Conservation (phyloP, 64 coral and sea anemone species). For the Stylophora pistillata region DNA sequence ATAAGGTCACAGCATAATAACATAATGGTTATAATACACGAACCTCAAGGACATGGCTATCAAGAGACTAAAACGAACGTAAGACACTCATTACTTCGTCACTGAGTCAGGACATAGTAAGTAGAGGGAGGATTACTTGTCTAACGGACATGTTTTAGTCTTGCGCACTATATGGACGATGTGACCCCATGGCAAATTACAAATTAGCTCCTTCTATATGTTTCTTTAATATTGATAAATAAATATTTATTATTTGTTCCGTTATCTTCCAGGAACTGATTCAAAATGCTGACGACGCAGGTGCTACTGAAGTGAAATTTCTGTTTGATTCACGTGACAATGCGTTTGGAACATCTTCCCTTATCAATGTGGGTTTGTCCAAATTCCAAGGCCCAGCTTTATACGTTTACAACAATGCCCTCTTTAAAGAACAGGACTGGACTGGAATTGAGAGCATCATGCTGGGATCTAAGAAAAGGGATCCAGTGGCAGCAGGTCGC, state of each 20-base stretch:
- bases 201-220: too few species aligned
- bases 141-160: too few species aligned
- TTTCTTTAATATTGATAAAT: too few species aligned
- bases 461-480: slow-evolving; percentile 92
- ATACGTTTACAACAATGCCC: slow-evolving; percentile 95
- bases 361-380: slow-evolving; percentile 75
- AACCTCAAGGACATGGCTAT: too few species aligned
- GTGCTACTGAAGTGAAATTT: slow-evolving; percentile 89
- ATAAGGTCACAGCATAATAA: too few species aligned
- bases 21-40: too few species aligned
- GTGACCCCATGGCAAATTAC: too few species aligned
- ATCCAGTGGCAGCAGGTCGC: slow-evolving; percentile 87
- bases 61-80: too few species aligned
- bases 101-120: too few species aligned
- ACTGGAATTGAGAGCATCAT: slow-evolving; percentile 94
- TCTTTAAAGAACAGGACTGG: slow-evolving; percentile 90
- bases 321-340: slow-evolving; percentile 91
- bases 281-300: slow-evolving; percentile 97
- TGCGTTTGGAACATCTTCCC: slow-evolving; percentile 75
- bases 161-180: too few species aligned
- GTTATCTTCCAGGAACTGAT: slow-evolving; percentile 69
- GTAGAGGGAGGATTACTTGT: too few species aligned
- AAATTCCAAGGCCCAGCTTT: slow-evolving; percentile 90
- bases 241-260: not conserved
- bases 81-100: too few species aligned